Base-by-base conservation (phyloP, 2,113 vertebrate genomes). In the Coracopsis vasa region DNA sequence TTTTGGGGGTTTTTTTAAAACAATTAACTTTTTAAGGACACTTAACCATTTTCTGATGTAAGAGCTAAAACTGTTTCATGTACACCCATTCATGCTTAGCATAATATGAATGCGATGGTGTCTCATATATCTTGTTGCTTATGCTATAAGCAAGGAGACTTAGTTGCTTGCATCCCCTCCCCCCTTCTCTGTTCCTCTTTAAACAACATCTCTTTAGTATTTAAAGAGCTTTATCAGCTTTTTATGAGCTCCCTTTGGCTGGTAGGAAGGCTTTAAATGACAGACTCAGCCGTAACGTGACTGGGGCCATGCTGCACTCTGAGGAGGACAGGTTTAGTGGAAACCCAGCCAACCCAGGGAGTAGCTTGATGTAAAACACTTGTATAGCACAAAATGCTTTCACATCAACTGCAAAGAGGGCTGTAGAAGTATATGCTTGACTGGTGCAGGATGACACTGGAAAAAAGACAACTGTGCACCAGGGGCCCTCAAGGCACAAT, bases 311-410 rank as follows among this genome's bases (percentile, higher is more conserved):
- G 23, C 53, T 31, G 23, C 0, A 1, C 60, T 78, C 94, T 86
- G 72, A 20, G 79, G 94, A 86, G 94, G 77, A 84, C 0, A 5
- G 51, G 21, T 51, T 66, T 73, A 56, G 42, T 81, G 61, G 93
- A 95, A 96, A 72, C 13, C 13, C 86, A 81, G 56, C 56, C 84
- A 90, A 7, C 23, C 27, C 71, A 48, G 78, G 77, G 64, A 80
- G 89, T 4, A 77, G 72, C 69, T 56, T 16, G 91, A 58, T 92
- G 85, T 66, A 85, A 88, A 93, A 77, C 94, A 45, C 29, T 86
- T 80, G 93, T 90, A 77, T 54, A 77, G 72, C 79, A 86, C 70
- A 92, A 82, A 95, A 73, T 33, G 75, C 79, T 92, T 64, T 56
- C 29, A 31, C 69, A 61, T 94, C 77, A 50, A 64, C 69, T 88